phyloP scores from a whole-genome alignment of 92 coral and sea anemone species.

The Epizoanthus ramosus region DNA sequence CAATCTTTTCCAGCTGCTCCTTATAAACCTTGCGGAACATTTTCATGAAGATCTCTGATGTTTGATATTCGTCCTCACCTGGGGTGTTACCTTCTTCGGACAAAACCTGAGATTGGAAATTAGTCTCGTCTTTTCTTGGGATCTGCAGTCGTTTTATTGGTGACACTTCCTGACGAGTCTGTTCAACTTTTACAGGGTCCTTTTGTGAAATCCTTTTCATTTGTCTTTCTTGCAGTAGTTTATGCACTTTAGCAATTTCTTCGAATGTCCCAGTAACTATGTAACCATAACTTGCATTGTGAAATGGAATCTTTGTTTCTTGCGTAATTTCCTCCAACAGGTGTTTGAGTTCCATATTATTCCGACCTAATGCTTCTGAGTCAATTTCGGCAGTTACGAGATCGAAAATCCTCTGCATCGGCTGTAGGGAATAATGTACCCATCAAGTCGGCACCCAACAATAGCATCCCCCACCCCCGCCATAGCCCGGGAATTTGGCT shows the following conservation, averaged over 20 bases:
- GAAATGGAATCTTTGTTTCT: slow-evolving; percentile 3
- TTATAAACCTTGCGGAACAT: not conserved
- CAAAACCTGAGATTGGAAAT: no score
- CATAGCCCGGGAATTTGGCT: no score
- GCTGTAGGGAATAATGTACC: no score
- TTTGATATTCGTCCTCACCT: slow-evolving; percentile 1
- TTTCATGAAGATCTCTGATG: slow-evolving; percentile 12
- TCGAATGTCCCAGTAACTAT: slow-evolving; percentile 37
- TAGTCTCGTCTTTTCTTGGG: no score
- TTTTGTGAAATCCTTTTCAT: not conserved
- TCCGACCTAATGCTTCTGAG: not conserved
- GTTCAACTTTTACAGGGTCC: not conserved
- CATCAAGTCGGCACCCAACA: no score
- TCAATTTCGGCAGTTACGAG: not conserved
- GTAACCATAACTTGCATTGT: not conserved
- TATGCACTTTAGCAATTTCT: slow-evolving; percentile 32
- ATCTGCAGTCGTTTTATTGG: no score
- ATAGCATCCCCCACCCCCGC: no score
- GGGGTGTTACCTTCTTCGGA: no score
- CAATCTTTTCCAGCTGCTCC: not conserved
- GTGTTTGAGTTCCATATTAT: not conserved
- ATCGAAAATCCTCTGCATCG: no score
- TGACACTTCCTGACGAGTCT: no score
- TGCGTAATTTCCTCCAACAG: not conserved
- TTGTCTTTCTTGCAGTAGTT: not conserved